Conservation (phyloP, 1,140 invertebrate genomes). For the Drosophila nebulosa region DNA sequence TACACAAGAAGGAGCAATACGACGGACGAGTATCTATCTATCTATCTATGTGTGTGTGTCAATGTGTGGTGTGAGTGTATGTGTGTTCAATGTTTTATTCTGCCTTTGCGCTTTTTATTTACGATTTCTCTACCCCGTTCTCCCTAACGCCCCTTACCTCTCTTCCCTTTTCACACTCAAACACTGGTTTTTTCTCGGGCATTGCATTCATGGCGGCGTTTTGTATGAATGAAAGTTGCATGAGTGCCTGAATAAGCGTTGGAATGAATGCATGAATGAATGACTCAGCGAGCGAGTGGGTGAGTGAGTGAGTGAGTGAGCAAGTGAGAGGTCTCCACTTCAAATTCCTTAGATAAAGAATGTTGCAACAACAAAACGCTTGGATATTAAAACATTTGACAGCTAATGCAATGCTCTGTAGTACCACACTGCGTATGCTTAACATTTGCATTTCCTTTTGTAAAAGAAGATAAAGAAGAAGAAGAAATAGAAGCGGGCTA, state of each 20-base stretch:
- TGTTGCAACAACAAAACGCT: slow-evolving; percentile 56
- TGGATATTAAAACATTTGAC: slow-evolving; percentile 69
- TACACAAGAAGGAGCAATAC: neutral
- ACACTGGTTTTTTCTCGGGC: slow-evolving; percentile 25
- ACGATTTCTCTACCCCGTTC: slow-evolving; percentile 51
- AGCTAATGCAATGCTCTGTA: neutral
- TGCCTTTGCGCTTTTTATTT: slow-evolving; percentile 76
- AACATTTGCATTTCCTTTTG: slow-evolving; percentile 60
- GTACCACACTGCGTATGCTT: slow-evolving; percentile 52
- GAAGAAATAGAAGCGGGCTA: neutral
- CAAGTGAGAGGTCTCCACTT: neutral
- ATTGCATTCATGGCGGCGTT: slow-evolving; percentile 51
- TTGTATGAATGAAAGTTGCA: slow-evolving; percentile 76
- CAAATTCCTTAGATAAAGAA: slow-evolving; percentile 36
- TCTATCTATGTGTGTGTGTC: slow-evolving; percentile 30
- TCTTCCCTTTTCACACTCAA: neutral
- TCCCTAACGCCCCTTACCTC: slow-evolving; percentile 12
- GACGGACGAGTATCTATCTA: slow-evolving; percentile 28
- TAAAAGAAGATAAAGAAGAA: slow-evolving; percentile 59
- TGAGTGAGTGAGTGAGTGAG: slow-evolving; percentile 13
- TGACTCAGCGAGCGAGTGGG: slow-evolving; percentile 29
- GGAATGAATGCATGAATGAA: slow-evolving; percentile 65
- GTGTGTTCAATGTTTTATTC: slow-evolving; percentile 54
- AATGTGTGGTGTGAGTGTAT: slow-evolving; percentile 8
- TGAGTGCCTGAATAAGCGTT: slow-evolving; percentile 62